phyloP scores from a whole-genome alignment of 2,888 invertebrate genomes.

The Danaus chrysippus region DNA sequence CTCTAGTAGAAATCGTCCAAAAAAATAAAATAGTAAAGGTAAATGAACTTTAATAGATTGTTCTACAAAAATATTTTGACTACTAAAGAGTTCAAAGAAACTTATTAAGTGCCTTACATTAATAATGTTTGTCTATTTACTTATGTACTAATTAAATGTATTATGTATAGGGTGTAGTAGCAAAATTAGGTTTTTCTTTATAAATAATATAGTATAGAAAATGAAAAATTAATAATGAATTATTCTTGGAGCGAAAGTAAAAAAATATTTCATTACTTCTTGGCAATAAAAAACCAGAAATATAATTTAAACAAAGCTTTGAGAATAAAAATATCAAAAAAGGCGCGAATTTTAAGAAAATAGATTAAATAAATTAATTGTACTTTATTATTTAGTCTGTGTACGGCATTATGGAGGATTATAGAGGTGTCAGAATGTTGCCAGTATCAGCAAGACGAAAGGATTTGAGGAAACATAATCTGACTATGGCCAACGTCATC shows the following conservation, averaged over 20 bases:
- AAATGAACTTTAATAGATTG: conserved; percentile 6
- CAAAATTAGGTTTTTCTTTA: no score
- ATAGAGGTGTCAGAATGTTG: conserved; percentile 46
- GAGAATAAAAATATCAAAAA: neutral
- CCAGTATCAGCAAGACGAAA: conserved; percentile 44
- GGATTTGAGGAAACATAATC: conserved; percentile 47
- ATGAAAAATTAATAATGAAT: no score
- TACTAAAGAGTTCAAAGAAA: neutral
- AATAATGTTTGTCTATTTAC: no score
- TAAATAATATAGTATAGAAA: no score
- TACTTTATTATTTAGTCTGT: conserved; percentile 16
- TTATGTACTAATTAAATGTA: no score
- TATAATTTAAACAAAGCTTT: no score
- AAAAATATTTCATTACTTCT: no score
- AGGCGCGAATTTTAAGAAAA: neutral
- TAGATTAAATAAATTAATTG: neutral
- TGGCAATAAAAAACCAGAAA: no score
- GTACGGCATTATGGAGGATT: conserved; percentile 51
- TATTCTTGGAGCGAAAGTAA: no score
- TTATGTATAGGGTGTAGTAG: no score
- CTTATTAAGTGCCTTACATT: neutral
- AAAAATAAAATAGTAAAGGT: conserved; percentile 21
- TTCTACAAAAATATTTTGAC: neutral
- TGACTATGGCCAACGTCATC: conserved; percentile 62
- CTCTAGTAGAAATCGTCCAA: conserved; percentile 1